Evolutionary conservation across 2,113 vertebrate species (phyloP), one percentile per base, ranked within the genome.

Genomic region (Epinephelus cyanopodus): DNA sequence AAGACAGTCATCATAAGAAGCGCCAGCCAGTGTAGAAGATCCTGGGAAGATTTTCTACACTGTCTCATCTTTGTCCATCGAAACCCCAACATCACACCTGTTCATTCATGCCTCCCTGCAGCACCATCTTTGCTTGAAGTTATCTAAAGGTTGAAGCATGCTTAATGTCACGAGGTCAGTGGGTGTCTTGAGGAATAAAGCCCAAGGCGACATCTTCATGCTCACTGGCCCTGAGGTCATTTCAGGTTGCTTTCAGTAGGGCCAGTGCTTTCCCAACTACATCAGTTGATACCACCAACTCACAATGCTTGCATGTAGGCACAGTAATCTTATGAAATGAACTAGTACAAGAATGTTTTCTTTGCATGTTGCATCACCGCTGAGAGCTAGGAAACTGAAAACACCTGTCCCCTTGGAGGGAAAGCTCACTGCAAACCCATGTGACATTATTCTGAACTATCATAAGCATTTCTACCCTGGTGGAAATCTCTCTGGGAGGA

Each of bases 1-100:
- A 60, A 96, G 58, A 83, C 94, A 81, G 18, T 75, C 42, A 11
- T 90, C 84, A 85, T 7, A 10, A 25, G 23, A n/a, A 29, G 70
- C 15, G n/a, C 33, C 45, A 77, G 37, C 57, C 73, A 37, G n/a
- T 13, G 37, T 33, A 54, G 53, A 58, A 1, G 21, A 63, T 54
- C 21, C 25, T 11, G 5, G 10, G 7, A 12, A 29, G 9, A 58
- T 18, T 79, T n/a, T 47, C 3, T 21, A 62, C 56, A 74, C 48
- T 18, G 4, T 54, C 39, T 64, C 2, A 33, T 48, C 47, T 42
- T 39, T 42, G 1, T 53, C 6, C 10, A 13, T 15, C 17, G 3
- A 18, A 42, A 84, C 33, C 23, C 57, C 45, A 71, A 74, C 14
- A 60, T 13, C 6, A 68, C 29, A 54, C 14, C 66, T n/a, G 29